Evolutionary conservation across 2,797 vertebrate genomes (phyloP).

Genomic region (Sebastes diploproa): DNA sequence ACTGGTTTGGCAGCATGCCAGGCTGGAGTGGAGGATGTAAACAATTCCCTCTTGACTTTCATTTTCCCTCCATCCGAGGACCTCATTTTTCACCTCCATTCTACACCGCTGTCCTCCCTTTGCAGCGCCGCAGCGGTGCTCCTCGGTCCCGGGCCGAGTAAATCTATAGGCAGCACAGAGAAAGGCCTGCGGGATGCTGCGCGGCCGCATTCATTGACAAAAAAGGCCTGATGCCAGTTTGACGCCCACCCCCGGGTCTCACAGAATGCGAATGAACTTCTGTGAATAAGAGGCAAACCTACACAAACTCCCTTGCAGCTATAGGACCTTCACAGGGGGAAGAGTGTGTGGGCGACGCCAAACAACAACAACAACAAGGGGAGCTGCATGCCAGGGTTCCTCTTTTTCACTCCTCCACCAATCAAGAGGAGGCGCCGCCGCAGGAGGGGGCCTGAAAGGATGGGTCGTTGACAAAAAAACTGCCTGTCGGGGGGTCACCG

Average conservation of each 20-base stretch:
- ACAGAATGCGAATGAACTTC: conserved; percentile 83
- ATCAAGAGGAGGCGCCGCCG: conserved; percentile 54
- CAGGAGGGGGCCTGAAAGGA: conserved; percentile 74
- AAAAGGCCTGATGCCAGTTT: conserved; percentile 76
- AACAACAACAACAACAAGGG: conserved; percentile 77
- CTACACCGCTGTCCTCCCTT: conserved; percentile 58
- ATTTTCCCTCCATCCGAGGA: conserved; percentile 41
- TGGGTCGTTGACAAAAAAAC: conserved; percentile 70
- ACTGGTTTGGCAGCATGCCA: conserved; percentile 48
- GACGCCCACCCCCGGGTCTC: conserved; percentile 81
- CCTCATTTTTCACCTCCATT: conserved; percentile 75
- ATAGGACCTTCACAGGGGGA: conserved; percentile 66
- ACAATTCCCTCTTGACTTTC: conserved; percentile 54
- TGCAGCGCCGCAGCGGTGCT: conserved; percentile 49
- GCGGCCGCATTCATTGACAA: conserved; percentile 67
- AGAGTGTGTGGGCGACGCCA: conserved; percentile 73
- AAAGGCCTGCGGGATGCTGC: conserved; percentile 72
- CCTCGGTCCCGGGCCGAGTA: conserved; percentile 42
- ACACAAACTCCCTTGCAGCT: conserved; percentile 77
- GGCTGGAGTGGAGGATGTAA: conserved; percentile 48
- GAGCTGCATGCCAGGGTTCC: conserved; percentile 65
- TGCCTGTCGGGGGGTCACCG: conserved; percentile 53
- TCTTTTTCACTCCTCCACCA: conserved; percentile 56
- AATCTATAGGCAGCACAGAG: conserved; percentile 69
- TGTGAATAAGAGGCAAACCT: conserved; percentile 83